These are phyloP conservation scores for Periophthalmus magnuspinnatus DNA, from an alignment of 2,797 vertebrate genomes.

Conservation along the genomic window DNA sequence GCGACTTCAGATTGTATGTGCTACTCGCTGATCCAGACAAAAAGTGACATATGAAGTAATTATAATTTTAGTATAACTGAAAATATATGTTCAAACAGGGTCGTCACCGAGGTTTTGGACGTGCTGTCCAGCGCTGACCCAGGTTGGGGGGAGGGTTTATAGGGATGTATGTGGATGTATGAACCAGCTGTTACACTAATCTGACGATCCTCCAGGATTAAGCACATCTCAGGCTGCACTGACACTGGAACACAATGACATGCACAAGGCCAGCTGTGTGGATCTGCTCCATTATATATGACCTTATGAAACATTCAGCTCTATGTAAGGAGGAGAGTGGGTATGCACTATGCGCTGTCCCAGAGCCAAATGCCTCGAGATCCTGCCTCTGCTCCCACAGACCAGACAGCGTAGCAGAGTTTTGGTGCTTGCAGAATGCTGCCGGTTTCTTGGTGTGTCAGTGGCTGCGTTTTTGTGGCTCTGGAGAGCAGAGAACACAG, in stretches of 20 bases:
- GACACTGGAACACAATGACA: conserved; percentile 26
- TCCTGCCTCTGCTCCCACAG: conserved; percentile 58
- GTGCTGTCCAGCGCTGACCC: conserved; percentile 10
- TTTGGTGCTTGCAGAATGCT: conserved; percentile 53
- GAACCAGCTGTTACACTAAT: conserved; percentile 77
- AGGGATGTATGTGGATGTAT: conserved; percentile 64
- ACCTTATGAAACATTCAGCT: conserved; percentile 67
- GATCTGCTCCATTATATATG: conserved; percentile 70
- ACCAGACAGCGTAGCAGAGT: conserved; percentile 7
- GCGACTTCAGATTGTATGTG: neutral
- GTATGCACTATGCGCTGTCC: conserved; percentile 46
- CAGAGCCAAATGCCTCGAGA: conserved; percentile 61
- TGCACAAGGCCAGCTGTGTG: conserved; percentile 41
- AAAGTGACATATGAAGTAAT: neutral
- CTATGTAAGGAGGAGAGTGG: conserved; percentile 21
- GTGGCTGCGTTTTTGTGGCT: conserved; percentile 58
- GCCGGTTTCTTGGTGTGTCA: conserved; percentile 53
- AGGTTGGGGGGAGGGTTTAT: conserved; percentile 34
- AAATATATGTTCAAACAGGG: neutral
- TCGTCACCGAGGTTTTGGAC: neutral
- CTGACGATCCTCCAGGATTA: conserved; percentile 78
- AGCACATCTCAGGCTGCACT: conserved; percentile 49
- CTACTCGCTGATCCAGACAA: neutral
- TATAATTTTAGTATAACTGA: neutral
- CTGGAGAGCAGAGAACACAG: conserved; percentile 39